Conservation (phyloP, 2,113 vertebrate species). For the Phyllostomus discolor region DNA sequence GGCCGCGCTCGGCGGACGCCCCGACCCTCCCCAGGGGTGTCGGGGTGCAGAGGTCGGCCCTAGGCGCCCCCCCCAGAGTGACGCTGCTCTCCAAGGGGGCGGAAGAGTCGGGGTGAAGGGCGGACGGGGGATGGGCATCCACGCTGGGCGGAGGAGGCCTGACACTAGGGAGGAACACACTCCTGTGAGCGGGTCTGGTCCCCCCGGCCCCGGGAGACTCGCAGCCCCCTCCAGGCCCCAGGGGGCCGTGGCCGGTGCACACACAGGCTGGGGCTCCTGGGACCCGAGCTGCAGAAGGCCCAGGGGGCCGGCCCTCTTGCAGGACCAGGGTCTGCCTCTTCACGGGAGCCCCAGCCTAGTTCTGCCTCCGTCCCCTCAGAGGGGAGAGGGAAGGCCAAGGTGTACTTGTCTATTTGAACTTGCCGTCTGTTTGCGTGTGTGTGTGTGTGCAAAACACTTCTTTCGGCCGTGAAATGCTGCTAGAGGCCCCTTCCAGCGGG, state of each 20-base stretch:
- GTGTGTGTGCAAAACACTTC: background rate
- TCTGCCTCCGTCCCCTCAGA: no score
- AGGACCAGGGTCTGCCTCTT: background rate
- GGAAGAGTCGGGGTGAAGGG: accelerated
- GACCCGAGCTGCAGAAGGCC: no score
- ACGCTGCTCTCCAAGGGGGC: no score
- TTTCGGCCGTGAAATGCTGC: accelerated
- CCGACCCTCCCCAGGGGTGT: accelerated
- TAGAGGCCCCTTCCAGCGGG: accelerated
- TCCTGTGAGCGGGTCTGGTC: background rate
- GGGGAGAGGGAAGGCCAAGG: accelerated
- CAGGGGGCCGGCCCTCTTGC: accelerated
- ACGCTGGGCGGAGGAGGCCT: accelerated
- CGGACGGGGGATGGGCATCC: background rate
- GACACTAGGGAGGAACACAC: accelerated
- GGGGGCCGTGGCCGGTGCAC: background rate
- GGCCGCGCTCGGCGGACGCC: accelerated
- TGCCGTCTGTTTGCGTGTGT: accelerated
- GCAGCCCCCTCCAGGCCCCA: background rate
- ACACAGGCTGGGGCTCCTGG: background rate
- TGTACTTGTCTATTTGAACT: accelerated
- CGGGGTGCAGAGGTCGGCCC: background rate
- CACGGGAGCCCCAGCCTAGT: background rate
- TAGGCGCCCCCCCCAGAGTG: no score
- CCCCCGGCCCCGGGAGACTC: accelerated